These are phyloP conservation scores for Hoplodrina blanda DNA, from an alignment of 2,888 invertebrate genomes.

Conservation along the genomic window DNA sequence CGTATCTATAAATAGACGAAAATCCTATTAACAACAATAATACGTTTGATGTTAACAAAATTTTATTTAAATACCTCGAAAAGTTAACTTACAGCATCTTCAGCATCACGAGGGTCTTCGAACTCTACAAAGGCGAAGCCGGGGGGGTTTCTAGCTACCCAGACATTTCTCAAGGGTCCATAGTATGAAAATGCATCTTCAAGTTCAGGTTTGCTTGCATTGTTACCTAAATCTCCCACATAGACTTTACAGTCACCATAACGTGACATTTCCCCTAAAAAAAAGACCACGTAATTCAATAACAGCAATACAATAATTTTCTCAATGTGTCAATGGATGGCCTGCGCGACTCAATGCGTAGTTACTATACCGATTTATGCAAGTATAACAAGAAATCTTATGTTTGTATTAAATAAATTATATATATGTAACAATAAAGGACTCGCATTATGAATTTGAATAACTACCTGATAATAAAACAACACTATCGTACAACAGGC, in stretches of 20 bases:
- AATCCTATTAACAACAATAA: not conserved
- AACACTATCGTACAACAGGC: slow-evolving; percentile 28
- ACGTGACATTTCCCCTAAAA: slow-evolving; percentile 91
- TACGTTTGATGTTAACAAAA: not conserved
- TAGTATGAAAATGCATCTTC: slow-evolving; percentile 98
- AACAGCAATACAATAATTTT: not conserved
- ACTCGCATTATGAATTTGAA: not conserved
- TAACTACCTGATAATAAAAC: slow-evolving; percentile 39
- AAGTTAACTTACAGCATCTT: slow-evolving; percentile 94
- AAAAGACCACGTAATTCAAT: slow-evolving; percentile 22
- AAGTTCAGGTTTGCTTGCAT: slow-evolving; percentile 97
- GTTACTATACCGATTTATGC: slow-evolving; percentile 16
- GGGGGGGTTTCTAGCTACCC: slow-evolving; percentile 99
- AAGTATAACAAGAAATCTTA: slow-evolving; percentile 27
- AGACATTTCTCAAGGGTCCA: slow-evolving; percentile 97
- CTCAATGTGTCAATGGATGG: slow-evolving; percentile 15
- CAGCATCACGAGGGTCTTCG: slow-evolving; percentile 97
- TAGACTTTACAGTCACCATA: slow-evolving; percentile 98
- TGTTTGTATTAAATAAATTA: not conserved
- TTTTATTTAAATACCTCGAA: not conserved
- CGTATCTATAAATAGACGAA: slow-evolving; percentile 77
- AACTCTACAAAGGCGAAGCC: slow-evolving; percentile 99
- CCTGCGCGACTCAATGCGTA: slow-evolving; percentile 22
- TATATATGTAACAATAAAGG: not conserved
- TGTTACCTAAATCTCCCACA: slow-evolving; percentile 98